Evolutionary conservation across 23 tunicate genomes (phyloP), one percentile per base, ranked within the genome.

Genomic region (Trididemnum clinides): DNA sequence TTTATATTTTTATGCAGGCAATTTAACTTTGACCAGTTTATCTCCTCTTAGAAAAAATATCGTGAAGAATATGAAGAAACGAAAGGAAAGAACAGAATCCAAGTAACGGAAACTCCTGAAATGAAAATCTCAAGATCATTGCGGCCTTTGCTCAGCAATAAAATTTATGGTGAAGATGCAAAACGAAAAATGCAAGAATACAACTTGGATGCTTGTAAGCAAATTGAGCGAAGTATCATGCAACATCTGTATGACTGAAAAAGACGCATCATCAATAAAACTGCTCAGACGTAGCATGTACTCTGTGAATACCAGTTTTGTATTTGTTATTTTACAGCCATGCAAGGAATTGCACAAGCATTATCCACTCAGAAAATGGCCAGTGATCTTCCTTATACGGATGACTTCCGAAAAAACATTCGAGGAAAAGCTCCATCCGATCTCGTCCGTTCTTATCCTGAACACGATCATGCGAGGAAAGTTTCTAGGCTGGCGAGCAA

Each of bases 101-200:
- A 86, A 57, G 82, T 97, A 28, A 50, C 79, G 36, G 97, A 97
- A 59, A 97, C 99, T 30, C 95, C 99, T 34, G 99, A 97, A 88
- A 97, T 97, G 99, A 37, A 49, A 1, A 85, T 97, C 22, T 97
- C 99, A 0, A 88, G 81, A 34, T 85, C 97, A 0, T 33, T 97
- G 20, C 88, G 84, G 37, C 99, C 99, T 1, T 51, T 92, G 28
- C 86, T 93, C 33, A 97, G 93, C 36, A 62, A 85, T 69, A 94
- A 94, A 77, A 39, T 66, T 54, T 97, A 97, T 77, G 71, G 82
- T 32, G 86, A 85, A 39, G 96, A 77, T 25, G 95, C 99, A 18
- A 82, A 70, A 36, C 37, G 82, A 23, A 86, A 71, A 30, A 92
- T 97, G 99, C 65, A 83, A 57, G 86, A 97, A 82, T 97, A 97